Conservation (phyloP, 2,797 vertebrate genomes). For the Sebastiscus albofasciatus region DNA sequence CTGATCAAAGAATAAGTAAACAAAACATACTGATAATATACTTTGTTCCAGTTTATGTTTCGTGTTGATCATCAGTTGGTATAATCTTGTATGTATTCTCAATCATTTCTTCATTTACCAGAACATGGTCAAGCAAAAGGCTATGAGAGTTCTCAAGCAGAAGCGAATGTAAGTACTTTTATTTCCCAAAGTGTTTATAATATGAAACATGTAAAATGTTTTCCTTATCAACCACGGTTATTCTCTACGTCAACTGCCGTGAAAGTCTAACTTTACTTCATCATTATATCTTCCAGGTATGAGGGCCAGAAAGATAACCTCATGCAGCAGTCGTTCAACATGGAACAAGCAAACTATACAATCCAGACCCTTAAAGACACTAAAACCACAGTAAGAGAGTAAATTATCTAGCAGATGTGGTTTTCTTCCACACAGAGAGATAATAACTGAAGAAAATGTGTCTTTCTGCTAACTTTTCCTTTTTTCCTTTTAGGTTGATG, state of each 20-base stretch:
- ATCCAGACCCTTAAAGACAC: conserved; percentile 96
- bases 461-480: neutral
- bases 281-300: conserved; percentile 85
- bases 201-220: neutral
- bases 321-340: conserved; percentile 97
- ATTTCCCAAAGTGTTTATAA: neutral
- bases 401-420: neutral
- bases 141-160: conserved; percentile 95
- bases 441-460: neutral
- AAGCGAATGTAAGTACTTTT: conserved; percentile 93
- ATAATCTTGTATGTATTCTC: neutral
- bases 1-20: too few species aligned
- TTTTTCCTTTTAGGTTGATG: conserved; percentile 88
- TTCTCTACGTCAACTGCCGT: neutral
- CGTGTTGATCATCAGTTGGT: neutral
- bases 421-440: neutral
- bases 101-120: conserved; percentile 66
- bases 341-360: conserved; percentile 98
- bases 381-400: conserved; percentile 92
- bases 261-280: neutral
- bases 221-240: neutral
- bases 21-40: neutral
- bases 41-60: neutral
- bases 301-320: conserved; percentile 95
- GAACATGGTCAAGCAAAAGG: conserved; percentile 99